These are phyloP conservation scores for Apodemia hepburni DNA, from an alignment of 2,888 invertebrate genomes.

Conservation along the genomic window DNA sequence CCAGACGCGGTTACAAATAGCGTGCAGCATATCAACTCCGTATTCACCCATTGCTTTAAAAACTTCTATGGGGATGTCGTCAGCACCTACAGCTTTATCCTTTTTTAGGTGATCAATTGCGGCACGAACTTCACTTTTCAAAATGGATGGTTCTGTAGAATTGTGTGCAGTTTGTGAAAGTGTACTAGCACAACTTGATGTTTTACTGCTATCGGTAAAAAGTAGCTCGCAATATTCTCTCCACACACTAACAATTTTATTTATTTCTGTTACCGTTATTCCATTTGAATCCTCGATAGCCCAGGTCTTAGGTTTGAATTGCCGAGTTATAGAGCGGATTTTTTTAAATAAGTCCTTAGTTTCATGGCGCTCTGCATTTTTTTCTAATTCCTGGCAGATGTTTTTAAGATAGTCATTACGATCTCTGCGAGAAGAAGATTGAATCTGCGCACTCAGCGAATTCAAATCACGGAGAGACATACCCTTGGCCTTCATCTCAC, in stretches of 20 bases:
- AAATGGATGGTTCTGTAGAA: not conserved
- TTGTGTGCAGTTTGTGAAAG: not conserved
- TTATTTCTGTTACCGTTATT: not conserved
- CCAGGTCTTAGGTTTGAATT: no score
- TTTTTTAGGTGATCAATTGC: not conserved
- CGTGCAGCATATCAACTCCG: not conserved
- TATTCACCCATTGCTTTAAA: not conserved
- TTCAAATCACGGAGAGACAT: no score
- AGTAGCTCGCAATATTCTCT: not conserved
- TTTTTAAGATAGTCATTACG: no score
- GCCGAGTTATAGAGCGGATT: conserved; percentile 15
- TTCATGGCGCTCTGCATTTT: no score
- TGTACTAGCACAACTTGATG: not conserved
- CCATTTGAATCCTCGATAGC: not conserved
- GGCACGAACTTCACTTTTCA: not conserved
- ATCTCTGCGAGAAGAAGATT: no score
- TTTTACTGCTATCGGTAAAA: not conserved
- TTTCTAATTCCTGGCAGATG: conserved; percentile 41
- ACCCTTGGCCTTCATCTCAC: no score
- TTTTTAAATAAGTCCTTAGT: no score
- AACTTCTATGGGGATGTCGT: not conserved
- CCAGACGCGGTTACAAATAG: not conserved
- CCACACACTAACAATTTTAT: not conserved
- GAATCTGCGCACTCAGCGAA: no score
- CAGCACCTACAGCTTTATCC: not conserved